Evolutionary conservation across 2,797 vertebrate genomes (phyloP), one percentile per base, ranked within the genome.

Genomic region (Sparidentex hasta): DNA sequence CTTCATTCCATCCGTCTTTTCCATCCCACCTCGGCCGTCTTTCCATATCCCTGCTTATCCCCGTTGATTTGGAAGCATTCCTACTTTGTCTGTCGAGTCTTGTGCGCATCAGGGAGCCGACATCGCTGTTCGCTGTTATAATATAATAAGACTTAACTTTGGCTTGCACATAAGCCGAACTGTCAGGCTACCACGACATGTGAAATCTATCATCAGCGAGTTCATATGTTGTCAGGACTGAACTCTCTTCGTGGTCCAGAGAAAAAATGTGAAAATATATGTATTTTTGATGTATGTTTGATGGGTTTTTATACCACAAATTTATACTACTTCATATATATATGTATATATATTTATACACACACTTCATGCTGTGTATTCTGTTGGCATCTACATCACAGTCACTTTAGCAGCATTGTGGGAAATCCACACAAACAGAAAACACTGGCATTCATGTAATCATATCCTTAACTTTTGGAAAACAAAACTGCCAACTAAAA

Each of bases 1-100:
- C 58, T 59, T 79, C 65, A 38, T 61, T 51, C 48, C 71, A 61
- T 29, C 48, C 47, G 0, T 56, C 67, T 81, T 67, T 67, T 82
- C 72, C 68, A 76, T 82, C 74, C 57, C 54, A 23, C 76, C 76
- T 65, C n/a, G n/a, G 43, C 72, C 27, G 21, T 75, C 71, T 77
- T 61, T 78, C 64, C 69, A 17, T 70, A 68, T 71, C 58, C 76
- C 65, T 41, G 38, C 52, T 71, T 25, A 84, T 78, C 81, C 78
- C 48, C 0, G 2, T 58, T 11, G 4, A 76, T 85, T 65, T 71
- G 33, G 44, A 70, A 74, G 64, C 73, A 81, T 87, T 88, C 78
- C 64, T 66, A 1, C 56, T 29, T 18, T 21, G 55, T 67, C 62
- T 68, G 33, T 21, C 0, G 11, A 65, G 44, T 65, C 61, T 48